These are phyloP conservation scores for Pungitius pungitius DNA, from an alignment of 2,113 vertebrate species.

Conservation along the genomic window DNA sequence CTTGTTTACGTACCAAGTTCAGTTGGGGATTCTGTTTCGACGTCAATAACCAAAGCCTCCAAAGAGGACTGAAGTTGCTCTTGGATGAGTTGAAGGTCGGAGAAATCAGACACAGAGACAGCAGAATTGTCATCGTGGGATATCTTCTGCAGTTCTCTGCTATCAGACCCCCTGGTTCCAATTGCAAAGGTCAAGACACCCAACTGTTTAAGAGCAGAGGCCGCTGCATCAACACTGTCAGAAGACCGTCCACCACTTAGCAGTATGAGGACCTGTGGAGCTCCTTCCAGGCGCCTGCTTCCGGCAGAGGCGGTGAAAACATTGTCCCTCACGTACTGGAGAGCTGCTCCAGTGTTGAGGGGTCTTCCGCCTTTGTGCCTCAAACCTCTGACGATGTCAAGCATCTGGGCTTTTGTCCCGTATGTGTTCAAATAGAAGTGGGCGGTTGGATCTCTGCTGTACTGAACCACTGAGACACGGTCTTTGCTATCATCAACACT, in stretches of 20 bases:
- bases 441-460: slow-evolving; percentile 54
- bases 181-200: slow-evolving; percentile 39
- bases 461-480: slow-evolving; percentile 59
- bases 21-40: slow-evolving; percentile 11
- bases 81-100: too few relatives aligned
- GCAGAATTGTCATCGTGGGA: too few relatives aligned
- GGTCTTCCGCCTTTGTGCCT: slow-evolving; percentile 57
- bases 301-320: slow-evolving; percentile 82
- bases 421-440: slow-evolving; percentile 65
- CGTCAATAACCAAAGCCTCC: background rate
- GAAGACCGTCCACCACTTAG: slow-evolving; percentile 52
- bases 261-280: slow-evolving; percentile 79
- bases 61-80: too few relatives aligned
- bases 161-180: background rate
- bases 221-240: slow-evolving; percentile 55
- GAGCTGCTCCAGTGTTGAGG: slow-evolving; percentile 80
- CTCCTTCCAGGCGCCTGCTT: slow-evolving; percentile 80
- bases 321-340: slow-evolving; percentile 76
- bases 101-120: too few relatives aligned
- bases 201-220: slow-evolving; percentile 55
- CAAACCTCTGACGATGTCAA: slow-evolving; percentile 33
- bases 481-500: slow-evolving; percentile 1
- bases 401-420: slow-evolving; percentile 23
- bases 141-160: background rate
- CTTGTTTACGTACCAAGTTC: slow-evolving; percentile 35